Evolutionary conservation across 2,888 invertebrate genomes (phyloP).

Genomic region (Cheilosia variabilis): DNA sequence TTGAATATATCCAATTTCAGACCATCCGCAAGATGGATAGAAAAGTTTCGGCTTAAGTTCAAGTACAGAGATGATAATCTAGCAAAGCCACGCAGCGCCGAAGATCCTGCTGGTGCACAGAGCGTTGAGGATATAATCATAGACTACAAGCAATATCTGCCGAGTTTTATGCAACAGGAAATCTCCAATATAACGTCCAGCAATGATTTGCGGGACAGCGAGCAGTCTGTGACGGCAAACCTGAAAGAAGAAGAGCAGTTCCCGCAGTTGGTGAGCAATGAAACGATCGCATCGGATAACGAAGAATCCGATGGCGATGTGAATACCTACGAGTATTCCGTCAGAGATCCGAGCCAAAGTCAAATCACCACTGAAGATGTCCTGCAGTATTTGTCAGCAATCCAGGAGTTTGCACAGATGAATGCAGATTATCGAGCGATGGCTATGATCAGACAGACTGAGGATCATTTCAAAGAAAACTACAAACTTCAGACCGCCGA

Average conservation of each 20-base stretch:
- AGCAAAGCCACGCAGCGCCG: slow-evolving; percentile 35
- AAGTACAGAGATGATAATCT: slow-evolving; percentile 80
- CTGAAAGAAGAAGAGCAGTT: not conserved
- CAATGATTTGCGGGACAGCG: not conserved
- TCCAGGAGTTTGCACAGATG: slow-evolving; percentile 81
- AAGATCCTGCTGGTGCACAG: slow-evolving; percentile 76
- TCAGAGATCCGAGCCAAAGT: slow-evolving; percentile 41
- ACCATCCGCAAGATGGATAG: slow-evolving; percentile 81
- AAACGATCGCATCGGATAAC: not conserved
- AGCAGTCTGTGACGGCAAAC: not conserved
- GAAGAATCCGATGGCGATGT: not conserved
- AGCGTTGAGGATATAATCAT: slow-evolving; percentile 82
- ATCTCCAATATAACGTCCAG: slow-evolving; percentile 78
- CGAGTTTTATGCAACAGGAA: slow-evolving; percentile 82
- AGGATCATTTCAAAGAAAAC: slow-evolving; percentile 80
- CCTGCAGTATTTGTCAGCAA: slow-evolving; percentile 81
- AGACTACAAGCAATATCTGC: slow-evolving; percentile 80
- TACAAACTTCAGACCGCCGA: slow-evolving; percentile 33
- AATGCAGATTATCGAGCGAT: slow-evolving; percentile 80
- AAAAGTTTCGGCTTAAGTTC: slow-evolving; percentile 81
- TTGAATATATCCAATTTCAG: slow-evolving; percentile 80
- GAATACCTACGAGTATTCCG: not conserved
- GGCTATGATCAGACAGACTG: slow-evolving; percentile 80
- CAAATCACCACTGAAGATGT: slow-evolving; percentile 73
- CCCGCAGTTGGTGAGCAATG: not conserved